Percentiles rank a stretch among this genome's conserved stretches.
phyloP scores from a whole-genome alignment of 2,113 vertebrate species.

The Corythaixoides concolor region DNA sequence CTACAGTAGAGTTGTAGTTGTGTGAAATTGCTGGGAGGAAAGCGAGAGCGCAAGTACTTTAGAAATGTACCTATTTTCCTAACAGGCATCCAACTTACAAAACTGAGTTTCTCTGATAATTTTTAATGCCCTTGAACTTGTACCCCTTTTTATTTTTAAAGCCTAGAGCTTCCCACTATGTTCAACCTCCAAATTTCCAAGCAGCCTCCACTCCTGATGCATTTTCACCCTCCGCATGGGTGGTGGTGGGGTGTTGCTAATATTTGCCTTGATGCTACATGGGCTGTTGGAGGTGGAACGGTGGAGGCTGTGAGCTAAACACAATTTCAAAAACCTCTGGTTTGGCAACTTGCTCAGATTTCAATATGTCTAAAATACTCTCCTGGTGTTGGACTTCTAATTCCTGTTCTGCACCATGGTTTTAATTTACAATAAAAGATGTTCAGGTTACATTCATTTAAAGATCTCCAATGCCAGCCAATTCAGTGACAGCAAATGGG shows the following conservation, averaged over 20 bases:
- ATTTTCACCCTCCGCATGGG: not conserved
- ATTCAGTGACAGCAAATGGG: not conserved
- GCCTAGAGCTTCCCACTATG: not conserved
- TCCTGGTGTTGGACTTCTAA: not conserved
- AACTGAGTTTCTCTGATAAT: not conserved
- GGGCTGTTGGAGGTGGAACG: not conserved
- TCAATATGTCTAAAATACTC: not conserved
- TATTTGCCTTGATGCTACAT: too few relatives aligned
- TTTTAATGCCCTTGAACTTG: not conserved
- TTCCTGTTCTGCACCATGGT: not conserved
- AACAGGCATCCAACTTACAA: not conserved
- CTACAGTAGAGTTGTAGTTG: not conserved
- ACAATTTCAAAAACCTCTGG: not conserved
- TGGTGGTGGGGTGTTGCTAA: not conserved
- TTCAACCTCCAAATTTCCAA: not conserved
- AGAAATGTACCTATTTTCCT: not conserved
- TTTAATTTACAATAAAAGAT: not conserved
- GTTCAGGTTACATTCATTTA: not conserved
- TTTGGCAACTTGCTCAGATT: not conserved
- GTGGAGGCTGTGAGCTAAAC: not conserved
- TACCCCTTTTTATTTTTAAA: not conserved
- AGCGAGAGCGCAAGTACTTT: not conserved
- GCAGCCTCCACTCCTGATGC: not conserved
- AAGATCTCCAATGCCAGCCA: not conserved
- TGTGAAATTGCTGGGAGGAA: not conserved